phyloP scores from a whole-genome alignment of 2,113 vertebrate genomes.

The Nansenia antarctica region DNA sequence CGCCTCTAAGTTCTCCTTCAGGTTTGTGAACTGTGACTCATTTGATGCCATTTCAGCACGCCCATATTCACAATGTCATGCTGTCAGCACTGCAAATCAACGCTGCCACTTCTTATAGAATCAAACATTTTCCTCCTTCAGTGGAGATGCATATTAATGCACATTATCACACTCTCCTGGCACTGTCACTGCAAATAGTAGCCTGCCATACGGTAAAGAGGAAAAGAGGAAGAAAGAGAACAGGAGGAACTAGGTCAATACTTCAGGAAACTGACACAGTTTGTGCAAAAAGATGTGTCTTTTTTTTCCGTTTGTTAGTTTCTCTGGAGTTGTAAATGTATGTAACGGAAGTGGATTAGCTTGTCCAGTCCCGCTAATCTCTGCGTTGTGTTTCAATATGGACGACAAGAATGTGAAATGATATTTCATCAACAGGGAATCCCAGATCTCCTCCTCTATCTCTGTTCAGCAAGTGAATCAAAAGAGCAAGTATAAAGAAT shows the following conservation, averaged over 20 bases:
- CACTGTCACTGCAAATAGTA: conserved; percentile 2
- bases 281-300: too few relatives aligned
- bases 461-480: too few relatives aligned
- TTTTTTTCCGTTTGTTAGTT: too few relatives aligned
- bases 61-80: not conserved
- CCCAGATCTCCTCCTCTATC: too few relatives aligned
- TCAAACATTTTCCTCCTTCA: not conserved
- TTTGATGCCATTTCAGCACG: conserved; percentile 1
- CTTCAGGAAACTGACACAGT: not conserved
- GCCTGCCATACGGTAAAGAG: not conserved
- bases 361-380: too few relatives aligned
- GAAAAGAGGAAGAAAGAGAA: not conserved
- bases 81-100: conserved; percentile 1
- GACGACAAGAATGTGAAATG: too few relatives aligned
- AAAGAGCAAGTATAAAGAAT: too few relatives aligned
- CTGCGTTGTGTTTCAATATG: too few relatives aligned
- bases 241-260: not conserved
- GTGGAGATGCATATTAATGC: conserved; percentile 1
- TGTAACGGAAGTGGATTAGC: too few relatives aligned
- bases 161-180: not conserved
- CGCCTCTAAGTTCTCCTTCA: not conserved
- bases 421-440: too few relatives aligned
- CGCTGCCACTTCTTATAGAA: not conserved
- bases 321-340: too few relatives aligned
- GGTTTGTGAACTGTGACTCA: not conserved